Evolutionary conservation across 2,888 invertebrate genomes (phyloP).

Genomic region (Lasiommata megera): DNA sequence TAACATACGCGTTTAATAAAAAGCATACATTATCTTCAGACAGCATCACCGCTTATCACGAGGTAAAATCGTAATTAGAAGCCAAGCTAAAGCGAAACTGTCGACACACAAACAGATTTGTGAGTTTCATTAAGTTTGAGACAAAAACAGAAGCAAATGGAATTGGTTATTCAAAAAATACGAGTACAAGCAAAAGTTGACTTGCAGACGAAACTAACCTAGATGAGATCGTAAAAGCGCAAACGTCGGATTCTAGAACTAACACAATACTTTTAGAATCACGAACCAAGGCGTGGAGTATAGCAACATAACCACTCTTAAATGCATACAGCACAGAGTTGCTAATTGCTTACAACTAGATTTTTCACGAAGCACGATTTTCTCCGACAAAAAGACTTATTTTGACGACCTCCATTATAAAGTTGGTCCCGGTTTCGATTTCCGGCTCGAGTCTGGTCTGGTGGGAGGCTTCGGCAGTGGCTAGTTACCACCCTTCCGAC

Average conservation of each 20-base stretch:
- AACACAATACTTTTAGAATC: background rate
- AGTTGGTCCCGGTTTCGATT: no score
- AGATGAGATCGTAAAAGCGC: background rate
- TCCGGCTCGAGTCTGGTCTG: no score
- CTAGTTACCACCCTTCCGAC: no score
- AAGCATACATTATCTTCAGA: background rate
- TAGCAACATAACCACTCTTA: no score
- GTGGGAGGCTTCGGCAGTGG: no score
- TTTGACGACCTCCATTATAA: no score
- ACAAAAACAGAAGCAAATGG: background rate
- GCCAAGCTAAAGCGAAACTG: background rate
- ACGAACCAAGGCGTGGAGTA: background rate
- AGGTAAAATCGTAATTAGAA: background rate
- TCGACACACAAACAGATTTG: background rate
- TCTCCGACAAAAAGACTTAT: background rate
- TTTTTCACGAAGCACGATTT: background rate
- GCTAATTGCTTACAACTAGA: background rate
- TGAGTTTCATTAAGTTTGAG: background rate
- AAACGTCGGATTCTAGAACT: background rate
- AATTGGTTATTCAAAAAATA: conserved; percentile 1
- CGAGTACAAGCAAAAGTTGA: background rate
- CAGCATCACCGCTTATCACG: background rate
- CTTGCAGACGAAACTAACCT: background rate
- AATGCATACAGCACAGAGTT: background rate
- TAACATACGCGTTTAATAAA: no score